A percentile compares a stretch with the other conserved stretches of the same genome.
Conservation (phyloP, 2,113 vertebrate species). For the Archocentrus centrarchus region DNA sequence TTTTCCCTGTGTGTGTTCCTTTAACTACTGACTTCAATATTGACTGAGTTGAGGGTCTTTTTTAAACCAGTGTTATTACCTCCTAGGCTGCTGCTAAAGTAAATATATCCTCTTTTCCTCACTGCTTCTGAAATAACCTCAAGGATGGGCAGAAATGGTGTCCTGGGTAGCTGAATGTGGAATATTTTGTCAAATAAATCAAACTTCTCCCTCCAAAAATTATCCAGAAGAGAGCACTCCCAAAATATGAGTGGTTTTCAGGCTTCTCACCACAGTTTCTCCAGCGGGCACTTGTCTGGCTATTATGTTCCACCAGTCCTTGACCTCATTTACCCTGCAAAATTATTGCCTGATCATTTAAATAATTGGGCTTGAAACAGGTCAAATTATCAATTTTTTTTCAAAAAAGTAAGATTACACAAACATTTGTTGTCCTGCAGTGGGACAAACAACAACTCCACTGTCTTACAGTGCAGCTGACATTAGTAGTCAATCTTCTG, state of each 20-base stretch:
- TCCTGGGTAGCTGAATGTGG: background rate
- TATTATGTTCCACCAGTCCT: background rate
- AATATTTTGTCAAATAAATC: background rate
- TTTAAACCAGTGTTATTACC: background rate
- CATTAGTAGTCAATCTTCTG: background rate
- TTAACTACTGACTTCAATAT: background rate
- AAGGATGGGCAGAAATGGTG: background rate
- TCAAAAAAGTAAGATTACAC: background rate
- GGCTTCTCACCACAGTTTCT: background rate
- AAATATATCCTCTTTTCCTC: background rate
- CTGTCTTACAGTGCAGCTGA: too few relatives aligned
- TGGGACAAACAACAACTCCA: background rate
- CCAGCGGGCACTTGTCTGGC: background rate
- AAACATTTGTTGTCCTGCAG: accelerated
- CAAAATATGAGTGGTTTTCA: too few relatives aligned
- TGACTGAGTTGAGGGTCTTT: background rate
- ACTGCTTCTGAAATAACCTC: background rate
- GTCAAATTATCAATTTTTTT: background rate
- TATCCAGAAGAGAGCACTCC: background rate
- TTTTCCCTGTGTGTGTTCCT: background rate
- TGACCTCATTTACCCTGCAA: background rate
- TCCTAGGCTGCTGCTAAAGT: background rate
- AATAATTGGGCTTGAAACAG: accelerated
- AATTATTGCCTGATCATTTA: accelerated
- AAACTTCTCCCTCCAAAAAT: background rate